These are phyloP conservation scores for Sebastes oblongus DNA, from an alignment of 2,797 vertebrate genomes.

Conservation along the genomic window DNA sequence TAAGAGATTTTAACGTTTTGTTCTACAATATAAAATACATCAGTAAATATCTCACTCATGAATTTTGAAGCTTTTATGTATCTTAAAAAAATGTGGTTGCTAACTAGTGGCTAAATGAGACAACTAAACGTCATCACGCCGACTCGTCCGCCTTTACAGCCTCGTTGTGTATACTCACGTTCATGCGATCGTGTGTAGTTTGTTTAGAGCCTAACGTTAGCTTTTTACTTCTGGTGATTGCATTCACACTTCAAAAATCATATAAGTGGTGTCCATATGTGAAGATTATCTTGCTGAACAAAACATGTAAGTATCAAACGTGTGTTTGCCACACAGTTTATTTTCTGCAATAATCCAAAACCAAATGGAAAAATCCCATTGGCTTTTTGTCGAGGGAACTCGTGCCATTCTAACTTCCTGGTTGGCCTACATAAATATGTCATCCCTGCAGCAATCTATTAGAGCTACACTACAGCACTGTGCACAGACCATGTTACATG, in stretches of 20 bases:
- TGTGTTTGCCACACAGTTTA: background rate
- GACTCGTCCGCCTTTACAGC: too few relatives aligned
- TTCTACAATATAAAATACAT: too few relatives aligned
- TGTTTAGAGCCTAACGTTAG: background rate
- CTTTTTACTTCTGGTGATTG: background rate
- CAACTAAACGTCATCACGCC: too few relatives aligned
- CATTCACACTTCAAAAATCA: background rate
- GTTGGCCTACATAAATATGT: background rate
- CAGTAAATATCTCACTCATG: too few relatives aligned
- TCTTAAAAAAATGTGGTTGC: too few relatives aligned
- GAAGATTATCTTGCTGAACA: background rate
- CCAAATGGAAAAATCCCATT: background rate
- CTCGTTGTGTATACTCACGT: too few relatives aligned
- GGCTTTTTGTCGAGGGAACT: background rate
- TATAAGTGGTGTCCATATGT: too few relatives aligned
- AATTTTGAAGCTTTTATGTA: rapidly evolving
- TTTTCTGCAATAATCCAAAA: background rate
- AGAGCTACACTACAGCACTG: background rate
- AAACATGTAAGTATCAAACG: too few relatives aligned
- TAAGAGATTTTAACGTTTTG: too few relatives aligned
- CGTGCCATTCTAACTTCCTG: background rate
- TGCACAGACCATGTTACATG: background rate
- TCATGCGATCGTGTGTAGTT: background rate
- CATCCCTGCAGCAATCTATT: background rate
- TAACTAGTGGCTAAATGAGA: too few relatives aligned